Base-by-base conservation (phyloP, 2,113 vertebrate species). In the Oreochromis aureus region DNA sequence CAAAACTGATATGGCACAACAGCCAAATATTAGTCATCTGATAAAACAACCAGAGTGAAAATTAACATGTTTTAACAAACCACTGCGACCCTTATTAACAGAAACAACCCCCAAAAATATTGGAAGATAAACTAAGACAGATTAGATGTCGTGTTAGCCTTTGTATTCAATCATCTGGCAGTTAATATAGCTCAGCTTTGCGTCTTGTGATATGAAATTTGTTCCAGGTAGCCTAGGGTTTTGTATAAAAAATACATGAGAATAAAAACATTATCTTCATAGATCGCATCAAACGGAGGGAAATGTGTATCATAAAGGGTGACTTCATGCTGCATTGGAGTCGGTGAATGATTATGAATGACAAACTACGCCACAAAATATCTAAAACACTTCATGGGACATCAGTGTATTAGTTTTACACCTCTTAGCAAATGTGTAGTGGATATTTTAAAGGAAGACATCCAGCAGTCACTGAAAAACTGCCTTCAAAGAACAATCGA, bases 391-490 rank as follows among this genome's bases (percentile, higher is more conserved):
- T 39, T 39, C 61, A 66, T 19, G 8, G 54, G 5, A 24, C 54
- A 24, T 69, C 4, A 0, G 7, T 41, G 36, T 41, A 8, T 19
- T 41, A 5, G 6, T 22, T 69, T 22, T n/a, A 10, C 4, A 13
- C 27, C 22, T 41, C 76, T 71, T 76, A 36, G 19, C 18, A 66
- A 46, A 22, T 4, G 34, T 7, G 9, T n/a, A 6, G 63, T 16
- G 16, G 10, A 39, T 69, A 19, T 22, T 53, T 16, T 71, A 11
- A 51, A 15, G 27, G 27, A 32, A 41, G 13, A 48, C 53, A 61
- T 53, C n/a, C 15, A 48, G 53, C 61, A 51, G 51, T 79, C 3
- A 88, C 19, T 53, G 11, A 34, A 87, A 83, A 71, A 44, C n/a
- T 86, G 88, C 71, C 84, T 85, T 87, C 1, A 71, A 18, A 86